Base-by-base conservation (phyloP, 2,113 vertebrate species). In the Rutilus rutilus region DNA sequence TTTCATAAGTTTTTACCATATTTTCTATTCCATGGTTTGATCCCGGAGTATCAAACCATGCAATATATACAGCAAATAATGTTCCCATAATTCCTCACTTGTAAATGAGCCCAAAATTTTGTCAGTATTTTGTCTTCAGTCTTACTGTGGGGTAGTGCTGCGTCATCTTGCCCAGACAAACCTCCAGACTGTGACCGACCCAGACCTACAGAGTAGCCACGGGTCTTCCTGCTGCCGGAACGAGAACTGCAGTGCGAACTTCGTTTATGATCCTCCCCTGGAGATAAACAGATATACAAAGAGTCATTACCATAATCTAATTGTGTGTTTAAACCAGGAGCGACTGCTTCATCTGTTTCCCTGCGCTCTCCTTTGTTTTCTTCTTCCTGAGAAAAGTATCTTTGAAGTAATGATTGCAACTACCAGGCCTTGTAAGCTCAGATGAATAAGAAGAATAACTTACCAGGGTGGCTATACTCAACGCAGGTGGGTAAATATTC, bases 391-490 rank as follows among this genome's bases (percentile, higher is more conserved):
- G 30, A 78, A 59, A 10, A 57, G 57, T n/a, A 14, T 62, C 36
- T 47, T 25, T 47, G 57, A 47, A 2, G 2, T 27, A 80, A 64
- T 27, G n/a, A 75, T 75, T 47, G 73, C 73, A 75, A 75, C 39
- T 33, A 50, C 50, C 50, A 54, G 47, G 17, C 21, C 9, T 12
- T 42, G 21, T 23, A 21, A 71, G 19, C 47, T 77, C 45, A 52
- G 47, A 17, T 5, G 6, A 60, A 85, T 77, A 30, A 85, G 4
- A 50, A 52, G 42, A 67, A 39, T 75, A 83, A 85, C 93, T 93
- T 87, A 99, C 98, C 94, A 0, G 92, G 87, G 87, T 91, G 95
- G 82, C 96, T 91, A 91, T 96, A 97, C 84, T 96, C 95, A 57
- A 97, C 88, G 12, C 93, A 79, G 0, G 92, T 95, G 65, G 94